Conservation (phyloP, 1,140 invertebrate species). For the Drosophila tropicalis region DNA sequence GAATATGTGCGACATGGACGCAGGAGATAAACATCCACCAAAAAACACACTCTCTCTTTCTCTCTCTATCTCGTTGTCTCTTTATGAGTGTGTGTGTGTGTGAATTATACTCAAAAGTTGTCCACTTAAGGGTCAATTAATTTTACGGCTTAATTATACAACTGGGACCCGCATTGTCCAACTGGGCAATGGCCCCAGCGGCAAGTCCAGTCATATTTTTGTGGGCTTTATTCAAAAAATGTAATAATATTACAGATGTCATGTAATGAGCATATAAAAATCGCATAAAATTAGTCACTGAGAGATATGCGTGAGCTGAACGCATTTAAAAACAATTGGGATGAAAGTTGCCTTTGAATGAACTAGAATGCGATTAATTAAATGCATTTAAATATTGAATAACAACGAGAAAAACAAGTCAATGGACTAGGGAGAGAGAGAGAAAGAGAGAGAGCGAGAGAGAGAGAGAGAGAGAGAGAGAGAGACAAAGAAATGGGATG, state of each 20-base stretch:
- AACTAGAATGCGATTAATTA: constrained; percentile 65
- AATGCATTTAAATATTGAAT: constrained; percentile 49
- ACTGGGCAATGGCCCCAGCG: background rate
- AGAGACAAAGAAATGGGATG: background rate
- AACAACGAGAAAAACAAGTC: background rate
- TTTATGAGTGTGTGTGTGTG: no score
- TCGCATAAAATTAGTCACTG: constrained; percentile 53
- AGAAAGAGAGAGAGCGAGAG: background rate
- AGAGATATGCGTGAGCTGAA: constrained; percentile 43
- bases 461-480: background rate
- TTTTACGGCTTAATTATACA: constrained; percentile 76
- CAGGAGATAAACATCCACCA: background rate
- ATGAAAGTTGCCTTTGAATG: constrained; percentile 30
- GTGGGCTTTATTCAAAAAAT: constrained; percentile 30
- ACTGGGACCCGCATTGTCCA: constrained; percentile 51
- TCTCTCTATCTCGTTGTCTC: no score
- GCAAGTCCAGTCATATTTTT: constrained; percentile 15
- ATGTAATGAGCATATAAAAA: constrained; percentile 64
- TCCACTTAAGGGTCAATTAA: constrained; percentile 73
- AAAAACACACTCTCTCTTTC: no score
- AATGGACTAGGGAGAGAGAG: background rate
- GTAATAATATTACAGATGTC: constrained; percentile 23
- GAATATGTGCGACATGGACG: background rate
- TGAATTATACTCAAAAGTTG: constrained; percentile 71
- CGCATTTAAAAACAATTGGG: constrained; percentile 54